Evolutionary conservation across 1,140 invertebrate genomes (phyloP), one percentile per base, ranked within the genome.

Genomic region (Spodoptera litura): DNA sequence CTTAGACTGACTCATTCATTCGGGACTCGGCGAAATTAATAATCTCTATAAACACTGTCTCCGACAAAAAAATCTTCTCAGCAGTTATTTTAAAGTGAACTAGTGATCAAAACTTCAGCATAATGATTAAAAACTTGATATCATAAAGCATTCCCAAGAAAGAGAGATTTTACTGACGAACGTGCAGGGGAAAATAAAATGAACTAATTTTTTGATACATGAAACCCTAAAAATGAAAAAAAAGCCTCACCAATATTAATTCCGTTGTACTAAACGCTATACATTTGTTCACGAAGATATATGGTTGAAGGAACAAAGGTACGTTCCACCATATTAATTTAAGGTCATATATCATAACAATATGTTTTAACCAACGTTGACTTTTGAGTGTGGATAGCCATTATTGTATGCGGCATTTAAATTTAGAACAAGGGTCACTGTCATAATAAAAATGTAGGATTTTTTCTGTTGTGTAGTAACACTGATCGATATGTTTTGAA

Each of bases 281-380:
- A 79, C 78, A 75, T 79, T 75, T 79, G 78, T 79, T 56, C 71
- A 13, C 38, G 56, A 79, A 68, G 71, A 79, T 79, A 75, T 75
- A 75, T 59, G 72, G 49, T 66, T 53, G 25, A 56, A 79, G 31
- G 62, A 79, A 79, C 78, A 79, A 79, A 79, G 72, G 66, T 70
- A 75, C 49, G 71, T 73, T 74, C 71, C 62, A 72, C 51, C 71
- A 75, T 79, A 79, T 79, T 79, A 79, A 79, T 79, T 79, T 59
- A 52, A 75, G 15, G 62, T 51, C 64, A 75, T 79, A 79, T 62
- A 75, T 79, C 78, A 79, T 75, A 75, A 79, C 62, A 79, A 75
- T 79, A 75, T 75, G 78, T 79, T 68, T 75, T 75, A 74, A 72
- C 55, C 78, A 35, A 58, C 62, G 78, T 66, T 74, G 64, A 75